Conservation (phyloP, 2,888 invertebrate genomes). For the Sarcophaga subvicina region DNA sequence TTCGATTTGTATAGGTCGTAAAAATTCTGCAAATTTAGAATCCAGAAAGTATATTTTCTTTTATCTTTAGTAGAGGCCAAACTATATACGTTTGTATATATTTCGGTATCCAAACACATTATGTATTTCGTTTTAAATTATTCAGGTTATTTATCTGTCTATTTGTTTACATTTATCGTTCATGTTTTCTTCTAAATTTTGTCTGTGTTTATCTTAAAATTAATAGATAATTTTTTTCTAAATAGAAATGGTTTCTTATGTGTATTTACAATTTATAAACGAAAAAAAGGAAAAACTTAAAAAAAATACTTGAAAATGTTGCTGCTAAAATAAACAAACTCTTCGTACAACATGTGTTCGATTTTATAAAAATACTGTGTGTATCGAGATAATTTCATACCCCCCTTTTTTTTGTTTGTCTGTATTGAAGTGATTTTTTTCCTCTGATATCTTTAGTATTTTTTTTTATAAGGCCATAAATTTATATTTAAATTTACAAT, state of each 20-base stretch:
- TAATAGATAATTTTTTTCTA: constrained; percentile 31
- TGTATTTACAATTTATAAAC: constrained; percentile 1
- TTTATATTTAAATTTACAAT: constrained; percentile 23
- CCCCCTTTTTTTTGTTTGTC: not conserved
- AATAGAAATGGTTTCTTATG: not conserved
- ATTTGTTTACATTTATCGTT: constrained; percentile 38
- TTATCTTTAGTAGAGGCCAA: no score
- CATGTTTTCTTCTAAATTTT: constrained; percentile 7
- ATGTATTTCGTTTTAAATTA: no score
- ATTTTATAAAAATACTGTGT: not conserved
- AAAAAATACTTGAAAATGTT: constrained; percentile 27
- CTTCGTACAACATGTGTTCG: constrained; percentile 30
- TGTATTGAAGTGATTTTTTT: constrained; percentile 22
- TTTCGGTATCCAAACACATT: constrained; percentile 6
- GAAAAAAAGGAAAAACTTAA: not conserved
- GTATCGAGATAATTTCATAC: not conserved
- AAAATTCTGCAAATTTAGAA: no score
- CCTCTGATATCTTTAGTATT: not conserved
- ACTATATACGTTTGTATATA: not conserved
- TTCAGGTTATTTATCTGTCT: constrained; percentile 46
- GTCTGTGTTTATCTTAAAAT: constrained; percentile 44
- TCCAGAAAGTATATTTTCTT: no score
- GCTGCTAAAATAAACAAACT: constrained; percentile 35
- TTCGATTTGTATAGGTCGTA: no score
- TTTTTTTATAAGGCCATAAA: constrained; percentile 2